Percentiles rank a stretch among this genome's conserved stretches.
phyloP scores from a whole-genome alignment of 2,888 invertebrate species.

The Panopea generosa region DNA sequence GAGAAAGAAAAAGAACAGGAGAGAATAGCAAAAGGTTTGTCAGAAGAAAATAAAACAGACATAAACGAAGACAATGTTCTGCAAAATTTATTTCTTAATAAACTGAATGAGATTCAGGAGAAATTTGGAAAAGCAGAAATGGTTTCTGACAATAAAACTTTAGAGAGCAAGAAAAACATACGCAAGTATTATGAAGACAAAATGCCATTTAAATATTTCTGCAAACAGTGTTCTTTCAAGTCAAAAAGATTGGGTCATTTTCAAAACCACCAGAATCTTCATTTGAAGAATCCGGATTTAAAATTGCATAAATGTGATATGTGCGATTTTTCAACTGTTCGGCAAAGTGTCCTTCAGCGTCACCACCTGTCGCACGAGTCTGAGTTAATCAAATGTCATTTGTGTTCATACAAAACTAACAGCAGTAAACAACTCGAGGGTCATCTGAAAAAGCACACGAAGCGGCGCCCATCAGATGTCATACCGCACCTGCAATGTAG shows the following conservation, averaged over 20 bases:
- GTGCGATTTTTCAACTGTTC: slow-evolving; percentile 84
- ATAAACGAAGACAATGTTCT: neutral
- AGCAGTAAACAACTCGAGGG: slow-evolving; percentile 2
- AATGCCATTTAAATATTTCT: slow-evolving; percentile 86
- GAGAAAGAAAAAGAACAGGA: slow-evolving; percentile 1
- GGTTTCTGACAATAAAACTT: too few relatives aligned
- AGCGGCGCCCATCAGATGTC: neutral
- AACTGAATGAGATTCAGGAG: neutral
- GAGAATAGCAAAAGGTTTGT: neutral
- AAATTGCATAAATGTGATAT: slow-evolving; percentile 79
- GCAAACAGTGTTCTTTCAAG: slow-evolving; percentile 85
- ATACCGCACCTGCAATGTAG: slow-evolving; percentile 9
- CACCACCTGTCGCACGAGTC: slow-evolving; percentile 84
- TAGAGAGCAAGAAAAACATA: slow-evolving; percentile 23
- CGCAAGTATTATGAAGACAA: slow-evolving; percentile 86
- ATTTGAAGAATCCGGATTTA: slow-evolving; percentile 70
- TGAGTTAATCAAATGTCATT: slow-evolving; percentile 71
- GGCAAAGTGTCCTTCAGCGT: slow-evolving; percentile 83
- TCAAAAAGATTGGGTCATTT: slow-evolving; percentile 86
- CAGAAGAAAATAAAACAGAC: neutral
- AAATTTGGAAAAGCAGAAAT: neutral
- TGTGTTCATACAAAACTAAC: slow-evolving; percentile 82
- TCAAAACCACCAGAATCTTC: slow-evolving; percentile 83
- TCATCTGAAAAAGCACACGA: slow-evolving; percentile 31
- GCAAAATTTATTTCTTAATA: slow-evolving; percentile 6